phyloP scores from a whole-genome alignment of 2,113 vertebrate species.

The Zootoca vivipara region DNA sequence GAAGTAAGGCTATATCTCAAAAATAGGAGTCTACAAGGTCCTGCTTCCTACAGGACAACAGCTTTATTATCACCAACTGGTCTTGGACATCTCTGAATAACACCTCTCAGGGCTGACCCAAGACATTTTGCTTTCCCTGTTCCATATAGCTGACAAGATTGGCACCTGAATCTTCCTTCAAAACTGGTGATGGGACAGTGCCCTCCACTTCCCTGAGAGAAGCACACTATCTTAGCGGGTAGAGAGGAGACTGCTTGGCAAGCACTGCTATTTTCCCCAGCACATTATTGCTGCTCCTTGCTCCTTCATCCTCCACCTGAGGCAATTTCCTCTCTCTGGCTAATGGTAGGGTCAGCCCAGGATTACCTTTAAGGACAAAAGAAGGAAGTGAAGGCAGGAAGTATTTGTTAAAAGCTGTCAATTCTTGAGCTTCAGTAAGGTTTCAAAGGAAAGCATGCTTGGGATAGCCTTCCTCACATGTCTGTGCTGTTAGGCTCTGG shows the following conservation, averaged over 20 bases:
- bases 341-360: neutral
- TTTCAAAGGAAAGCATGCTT: neutral
- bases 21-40: neutral
- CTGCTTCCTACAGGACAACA: neutral
- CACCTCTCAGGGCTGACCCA: neutral
- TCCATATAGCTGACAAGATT: no score
- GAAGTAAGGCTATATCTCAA: neutral
- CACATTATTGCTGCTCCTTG: neutral
- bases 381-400: neutral
- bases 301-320: neutral
- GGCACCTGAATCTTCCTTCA: no score
- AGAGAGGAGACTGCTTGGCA: neutral
- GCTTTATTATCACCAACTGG: neutral
- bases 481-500: neutral
- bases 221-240: no score
- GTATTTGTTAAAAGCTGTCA: neutral
- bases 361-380: neutral
- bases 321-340: neutral
- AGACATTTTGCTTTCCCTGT: neutral
- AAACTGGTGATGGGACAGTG: no score
- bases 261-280: neutral
- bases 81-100: neutral
- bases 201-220: no score
- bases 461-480: neutral
- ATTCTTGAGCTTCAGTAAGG: neutral